Conservation (phyloP, 2,888 invertebrate species). For the Nipponacmea schrenckii region DNA sequence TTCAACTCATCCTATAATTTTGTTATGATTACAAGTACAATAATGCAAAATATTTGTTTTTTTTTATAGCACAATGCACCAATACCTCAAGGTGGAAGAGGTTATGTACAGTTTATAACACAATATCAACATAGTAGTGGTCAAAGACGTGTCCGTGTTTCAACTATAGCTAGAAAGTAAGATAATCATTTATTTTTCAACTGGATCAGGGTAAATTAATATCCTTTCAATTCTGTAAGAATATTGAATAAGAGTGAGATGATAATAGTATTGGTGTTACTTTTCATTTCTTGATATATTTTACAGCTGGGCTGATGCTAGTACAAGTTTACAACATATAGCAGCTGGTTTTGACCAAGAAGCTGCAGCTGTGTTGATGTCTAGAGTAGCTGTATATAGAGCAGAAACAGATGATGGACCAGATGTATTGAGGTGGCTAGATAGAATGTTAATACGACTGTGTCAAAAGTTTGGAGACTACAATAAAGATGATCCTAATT, state of each 20-base stretch:
- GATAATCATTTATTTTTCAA: slow-evolving; percentile 26
- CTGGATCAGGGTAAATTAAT: background rate
- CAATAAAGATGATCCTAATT: slow-evolving; percentile 95
- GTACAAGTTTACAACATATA: slow-evolving; percentile 86
- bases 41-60: background rate
- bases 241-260: too few relatives aligned
- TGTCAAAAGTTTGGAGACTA: slow-evolving; percentile 99
- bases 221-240: too few relatives aligned
- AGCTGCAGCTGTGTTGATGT: slow-evolving; percentile 96
- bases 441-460: slow-evolving; percentile 96
- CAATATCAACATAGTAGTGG: slow-evolving; percentile 98
- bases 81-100: slow-evolving; percentile 94
- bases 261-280: background rate
- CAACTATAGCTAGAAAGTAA: slow-evolving; percentile 95
- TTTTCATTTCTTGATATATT: background rate
- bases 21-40: too few relatives aligned
- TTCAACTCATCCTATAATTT: too few relatives aligned
- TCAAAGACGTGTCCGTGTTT: slow-evolving; percentile 92
- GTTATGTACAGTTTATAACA: slow-evolving; percentile 97
- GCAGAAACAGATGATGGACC: slow-evolving; percentile 89
- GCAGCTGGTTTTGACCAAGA: slow-evolving; percentile 98
- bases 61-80: slow-evolving; percentile 86
- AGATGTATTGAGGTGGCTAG: slow-evolving; percentile 98
- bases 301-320: slow-evolving; percentile 92
- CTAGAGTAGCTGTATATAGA: slow-evolving; percentile 93